These are phyloP conservation scores for Notodonta ziczac DNA, from an alignment of 2,888 invertebrate genomes.

Conservation along the genomic window DNA sequence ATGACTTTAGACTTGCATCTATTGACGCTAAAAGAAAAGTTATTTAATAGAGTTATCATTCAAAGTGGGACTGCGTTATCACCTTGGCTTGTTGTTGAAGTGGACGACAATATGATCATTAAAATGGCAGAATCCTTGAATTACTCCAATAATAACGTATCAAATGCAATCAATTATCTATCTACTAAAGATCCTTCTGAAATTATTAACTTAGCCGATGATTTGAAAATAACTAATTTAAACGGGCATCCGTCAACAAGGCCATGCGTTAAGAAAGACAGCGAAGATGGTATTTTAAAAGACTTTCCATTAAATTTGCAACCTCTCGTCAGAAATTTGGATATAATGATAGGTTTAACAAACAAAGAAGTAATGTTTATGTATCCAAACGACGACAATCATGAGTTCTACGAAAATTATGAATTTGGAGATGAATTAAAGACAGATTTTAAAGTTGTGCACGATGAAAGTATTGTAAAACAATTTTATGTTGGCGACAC, in stretches of 20 bases:
- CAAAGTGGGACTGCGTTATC: slow-evolving; percentile 20
- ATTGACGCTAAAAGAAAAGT: slow-evolving; percentile 7
- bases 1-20: slow-evolving; percentile 10
- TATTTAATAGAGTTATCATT: slow-evolving; percentile 21
- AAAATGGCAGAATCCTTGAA: neutral
- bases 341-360: slow-evolving; percentile 17
- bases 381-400: slow-evolving; percentile 8
- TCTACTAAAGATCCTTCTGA: neutral
- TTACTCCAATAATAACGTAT: neutral
- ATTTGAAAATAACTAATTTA: neutral
- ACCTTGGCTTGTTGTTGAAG: slow-evolving; percentile 5
- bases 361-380: slow-evolving; percentile 10
- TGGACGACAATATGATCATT: neutral
- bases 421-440: slow-evolving; percentile 10
- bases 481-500: slow-evolving; percentile 10
- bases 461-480: slow-evolving; percentile 3
- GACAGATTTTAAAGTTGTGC: slow-evolving; percentile 13
- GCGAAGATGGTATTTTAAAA: neutral
- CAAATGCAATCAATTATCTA: neutral
- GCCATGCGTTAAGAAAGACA: slow-evolving; percentile 1
- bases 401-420: neutral
- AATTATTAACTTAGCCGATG: neutral
- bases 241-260: neutral
- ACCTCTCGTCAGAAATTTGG: slow-evolving; percentile 8
- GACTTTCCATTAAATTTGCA: neutral